phyloP scores from a whole-genome alignment of 2,113 vertebrate genomes.

The Beaufortia kweichowensis region DNA sequence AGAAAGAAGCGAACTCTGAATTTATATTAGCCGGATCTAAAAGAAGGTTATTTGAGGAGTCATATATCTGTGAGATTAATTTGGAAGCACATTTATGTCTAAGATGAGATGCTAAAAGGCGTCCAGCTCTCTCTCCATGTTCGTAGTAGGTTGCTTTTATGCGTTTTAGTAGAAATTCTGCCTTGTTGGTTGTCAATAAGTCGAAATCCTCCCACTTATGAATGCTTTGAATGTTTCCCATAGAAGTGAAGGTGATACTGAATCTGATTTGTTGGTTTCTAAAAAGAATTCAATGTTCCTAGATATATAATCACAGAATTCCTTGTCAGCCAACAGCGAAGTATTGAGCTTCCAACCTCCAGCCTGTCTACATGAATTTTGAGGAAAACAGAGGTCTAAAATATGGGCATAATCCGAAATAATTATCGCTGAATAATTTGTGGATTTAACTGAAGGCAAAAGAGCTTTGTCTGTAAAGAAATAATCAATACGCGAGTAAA shows the following conservation, averaged over 20 bases:
- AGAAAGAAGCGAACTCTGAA: background rate
- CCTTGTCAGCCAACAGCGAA: background rate
- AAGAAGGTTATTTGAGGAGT: background rate
- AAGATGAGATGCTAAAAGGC: background rate
- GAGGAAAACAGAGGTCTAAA: background rate
- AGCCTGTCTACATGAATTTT: background rate
- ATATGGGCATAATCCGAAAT: background rate
- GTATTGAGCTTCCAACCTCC: no score
- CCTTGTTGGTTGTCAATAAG: background rate
- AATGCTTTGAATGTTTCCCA: constrained; percentile 33
- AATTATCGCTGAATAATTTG: background rate
- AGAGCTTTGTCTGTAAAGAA: constrained; percentile 25
- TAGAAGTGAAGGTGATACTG: background rate
- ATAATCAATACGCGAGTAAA: constrained; percentile 30
- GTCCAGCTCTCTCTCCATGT: background rate
- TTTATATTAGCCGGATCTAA: background rate
- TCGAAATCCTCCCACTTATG: background rate
- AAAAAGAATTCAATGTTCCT: constrained; percentile 28
- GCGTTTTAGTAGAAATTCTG: background rate
- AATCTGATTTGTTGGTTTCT: constrained; percentile 12
- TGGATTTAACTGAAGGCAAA: constrained; percentile 22
- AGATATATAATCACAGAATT: background rate
- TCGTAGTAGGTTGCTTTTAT: constrained; percentile 1
- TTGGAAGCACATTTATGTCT: background rate
- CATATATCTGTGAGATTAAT: constrained; percentile 8